These are phyloP conservation scores for Enteromius viviparus DNA, from an alignment of 2,797 vertebrate species.

Conservation along the genomic window DNA sequence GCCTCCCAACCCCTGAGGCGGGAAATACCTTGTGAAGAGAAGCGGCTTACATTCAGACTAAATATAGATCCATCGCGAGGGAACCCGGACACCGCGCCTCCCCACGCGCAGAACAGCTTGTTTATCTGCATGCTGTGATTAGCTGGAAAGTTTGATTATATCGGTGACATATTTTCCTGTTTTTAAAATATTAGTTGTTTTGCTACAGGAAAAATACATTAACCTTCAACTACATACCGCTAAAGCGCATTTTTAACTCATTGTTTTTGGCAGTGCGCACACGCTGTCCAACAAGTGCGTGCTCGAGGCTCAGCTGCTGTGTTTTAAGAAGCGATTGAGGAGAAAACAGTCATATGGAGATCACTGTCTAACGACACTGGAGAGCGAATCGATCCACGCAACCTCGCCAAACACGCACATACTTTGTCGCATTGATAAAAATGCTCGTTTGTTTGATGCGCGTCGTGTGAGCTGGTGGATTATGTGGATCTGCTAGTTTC, in stretches of 20 bases:
- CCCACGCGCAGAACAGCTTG: not conserved
- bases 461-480: conserved; percentile 30
- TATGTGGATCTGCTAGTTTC: conserved; percentile 10
- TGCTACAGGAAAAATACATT: not conserved
- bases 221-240: conserved; percentile 1
- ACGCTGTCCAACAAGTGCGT: conserved; percentile 42
- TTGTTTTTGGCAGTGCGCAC: conserved; percentile 12
- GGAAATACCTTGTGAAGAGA: conserved; percentile 42
- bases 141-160: conserved; percentile 9
- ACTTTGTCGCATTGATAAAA: conserved; percentile 46
- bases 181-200: not conserved
- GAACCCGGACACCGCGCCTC: conserved; percentile 9
- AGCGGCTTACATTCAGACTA: conserved; percentile 11
- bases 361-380: not conserved
- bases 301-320: conserved; percentile 4
- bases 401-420: conserved; percentile 10
- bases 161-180: not conserved
- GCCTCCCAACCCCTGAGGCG: conserved; percentile 15
- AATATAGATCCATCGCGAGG: conserved; percentile 20
- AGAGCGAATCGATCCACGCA: conserved; percentile 19
- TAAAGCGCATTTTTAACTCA: conserved; percentile 27
- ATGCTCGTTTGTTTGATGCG: conserved; percentile 20
- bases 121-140: conserved; percentile 2
- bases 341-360: not conserved
- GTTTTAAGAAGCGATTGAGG: conserved; percentile 4